Evolutionary conservation across 2,113 vertebrate genomes (phyloP), one percentile per base, ranked within the genome.

Genomic region (Ammospiza nelsoni): DNA sequence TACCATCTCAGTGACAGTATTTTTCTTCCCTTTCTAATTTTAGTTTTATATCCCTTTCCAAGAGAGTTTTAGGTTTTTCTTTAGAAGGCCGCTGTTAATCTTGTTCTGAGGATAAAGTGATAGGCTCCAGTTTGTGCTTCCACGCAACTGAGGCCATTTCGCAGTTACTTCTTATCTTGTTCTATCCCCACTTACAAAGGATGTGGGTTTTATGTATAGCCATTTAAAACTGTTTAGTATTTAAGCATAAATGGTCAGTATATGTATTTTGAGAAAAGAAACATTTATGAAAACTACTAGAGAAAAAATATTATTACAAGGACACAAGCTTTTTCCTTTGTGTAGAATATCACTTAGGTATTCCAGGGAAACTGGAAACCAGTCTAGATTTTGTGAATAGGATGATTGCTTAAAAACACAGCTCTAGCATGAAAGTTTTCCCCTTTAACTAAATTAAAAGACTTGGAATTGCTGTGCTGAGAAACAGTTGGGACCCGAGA

Each of bases 401-500:
- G n/a, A 68, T 46, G n/a, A 77, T 84, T 85, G 35, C 81, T 90
- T 82, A 65, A 90, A 89, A 91, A 49, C 57, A 93, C 12, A 71
- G 57, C 63, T 88, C 82, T 91, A 81, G 29, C 61, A 37, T 62
- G 62, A 85, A 91, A 88, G 31, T 77, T 88, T 77, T 33, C 87
- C 75, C 48, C 59, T 90, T 80, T 73, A 84, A 88, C 63, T 39
- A 82, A 73, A 84, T 92, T 79, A 85, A 72, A 89, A 82, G 58
- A 78, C 37, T 55, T 65, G 31, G 25, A 72, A 84, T 46, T 74
- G 22, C 27, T 94, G 37, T 90, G 43, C 55, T 1, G 13, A 94
- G 90, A 92, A 91, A 83, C 29, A 86, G 58, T 88, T 91, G 48
- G 76, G 90, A 90, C 83, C 52, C 44, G 61, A 88, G 75, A 94